Evolutionary conservation across 2,113 vertebrate genomes (phyloP).

Genomic region (Genyomyrus donnyi): DNA sequence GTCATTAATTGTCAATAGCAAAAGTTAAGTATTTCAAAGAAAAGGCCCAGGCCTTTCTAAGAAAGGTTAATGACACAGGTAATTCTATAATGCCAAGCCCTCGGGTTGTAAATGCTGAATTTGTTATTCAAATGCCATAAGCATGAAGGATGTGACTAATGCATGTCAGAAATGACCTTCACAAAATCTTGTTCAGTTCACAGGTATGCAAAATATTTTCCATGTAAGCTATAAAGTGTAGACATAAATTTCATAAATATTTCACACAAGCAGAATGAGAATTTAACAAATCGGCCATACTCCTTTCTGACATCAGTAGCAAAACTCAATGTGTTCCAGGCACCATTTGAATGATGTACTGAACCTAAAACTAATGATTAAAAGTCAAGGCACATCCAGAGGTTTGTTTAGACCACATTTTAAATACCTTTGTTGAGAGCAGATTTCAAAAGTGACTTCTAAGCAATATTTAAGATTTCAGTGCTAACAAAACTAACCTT

Average conservation of each 20-base stretch:
- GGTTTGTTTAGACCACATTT: neutral
- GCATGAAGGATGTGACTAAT: neutral
- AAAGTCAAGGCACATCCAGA: neutral
- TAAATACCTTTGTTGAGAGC: neutral
- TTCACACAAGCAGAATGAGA: neutral
- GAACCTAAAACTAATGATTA: neutral
- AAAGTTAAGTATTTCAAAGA: neutral
- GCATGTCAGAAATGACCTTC: neutral
- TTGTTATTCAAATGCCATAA: neutral
- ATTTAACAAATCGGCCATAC: too few species aligned
- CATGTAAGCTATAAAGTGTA: neutral
- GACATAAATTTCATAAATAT: neutral
- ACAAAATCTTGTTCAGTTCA: neutral
- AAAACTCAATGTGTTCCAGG: neutral
- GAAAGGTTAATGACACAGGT: neutral
- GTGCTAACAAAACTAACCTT: neutral
- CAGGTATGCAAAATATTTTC: neutral
- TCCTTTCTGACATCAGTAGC: neutral
- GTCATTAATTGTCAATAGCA: neutral
- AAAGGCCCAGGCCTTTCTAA: constrained; percentile 26
- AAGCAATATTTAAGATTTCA: neutral
- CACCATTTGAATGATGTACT: neutral
- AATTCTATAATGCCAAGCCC: neutral
- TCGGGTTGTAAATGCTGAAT: neutral
- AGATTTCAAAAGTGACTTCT: neutral